Conservation (phyloP, 2,888 invertebrate genomes). For the Lasioglossum malachurum region DNA sequence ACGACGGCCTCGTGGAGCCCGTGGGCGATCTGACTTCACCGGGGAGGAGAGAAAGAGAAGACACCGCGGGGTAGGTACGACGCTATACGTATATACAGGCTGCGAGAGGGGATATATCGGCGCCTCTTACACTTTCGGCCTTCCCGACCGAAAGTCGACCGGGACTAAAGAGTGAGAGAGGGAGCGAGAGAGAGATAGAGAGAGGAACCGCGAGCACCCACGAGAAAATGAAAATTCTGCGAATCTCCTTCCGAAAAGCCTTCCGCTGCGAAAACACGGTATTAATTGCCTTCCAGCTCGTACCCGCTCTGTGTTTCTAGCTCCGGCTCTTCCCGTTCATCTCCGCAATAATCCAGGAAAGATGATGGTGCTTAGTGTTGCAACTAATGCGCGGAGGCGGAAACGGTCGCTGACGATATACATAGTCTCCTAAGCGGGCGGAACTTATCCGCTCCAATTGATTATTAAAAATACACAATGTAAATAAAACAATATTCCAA, state of each 20-base stretch:
- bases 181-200: not conserved
- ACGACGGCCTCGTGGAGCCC: slow-evolving; percentile 82
- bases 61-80: slow-evolving; percentile 68
- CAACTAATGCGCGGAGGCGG: not conserved
- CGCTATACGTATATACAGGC: slow-evolving; percentile 39
- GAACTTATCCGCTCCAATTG: too few species aligned
- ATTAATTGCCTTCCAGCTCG: slow-evolving; percentile 3
- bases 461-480: too few species aligned
- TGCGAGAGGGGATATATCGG: slow-evolving; percentile 29
- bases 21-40: slow-evolving; percentile 80
- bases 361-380: not conserved
- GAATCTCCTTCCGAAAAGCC: slow-evolving; percentile 27
- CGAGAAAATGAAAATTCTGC: slow-evolving; percentile 63
- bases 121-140: slow-evolving; percentile 28
- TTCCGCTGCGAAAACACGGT: not conserved
- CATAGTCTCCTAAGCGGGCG: not conserved
- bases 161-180: not conserved
- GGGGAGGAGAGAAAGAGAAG: slow-evolving; percentile 69
- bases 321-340: not conserved
- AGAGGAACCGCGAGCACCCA: slow-evolving; percentile 21
- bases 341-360: not conserved
- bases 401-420: not conserved
- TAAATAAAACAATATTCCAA: too few species aligned
- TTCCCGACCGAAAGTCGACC: slow-evolving; percentile 47
- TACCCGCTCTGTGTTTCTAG: not conserved